A percentile compares a stretch with the other conserved stretches of the same genome.
These are phyloP conservation scores for Plutella xylostella DNA, from an alignment of 2,888 invertebrate genomes.

Conservation along the genomic window DNA sequence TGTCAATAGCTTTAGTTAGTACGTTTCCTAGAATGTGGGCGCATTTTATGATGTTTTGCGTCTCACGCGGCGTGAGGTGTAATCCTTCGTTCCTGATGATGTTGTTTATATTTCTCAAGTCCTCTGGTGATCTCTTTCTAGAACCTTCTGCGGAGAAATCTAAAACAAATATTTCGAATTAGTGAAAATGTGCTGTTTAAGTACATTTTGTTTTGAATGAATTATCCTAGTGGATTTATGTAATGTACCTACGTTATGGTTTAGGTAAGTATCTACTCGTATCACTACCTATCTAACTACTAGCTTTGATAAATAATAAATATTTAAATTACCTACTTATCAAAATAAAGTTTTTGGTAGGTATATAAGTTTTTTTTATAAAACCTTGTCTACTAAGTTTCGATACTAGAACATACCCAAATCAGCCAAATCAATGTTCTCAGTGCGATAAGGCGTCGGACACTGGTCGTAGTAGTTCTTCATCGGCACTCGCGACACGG, in stretches of 20 bases:
- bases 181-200: too few species aligned
- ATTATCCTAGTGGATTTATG: too few species aligned
- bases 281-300: too few species aligned
- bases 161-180: too few species aligned
- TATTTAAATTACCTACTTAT: too few species aligned
- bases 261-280: too few species aligned
- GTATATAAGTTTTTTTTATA: background rate
- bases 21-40: slow-evolving; percentile 52
- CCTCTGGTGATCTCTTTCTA: slow-evolving; percentile 41
- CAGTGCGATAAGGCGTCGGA: slow-evolving; percentile 52
- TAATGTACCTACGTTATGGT: too few species aligned
- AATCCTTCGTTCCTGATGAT: slow-evolving; percentile 44
- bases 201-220: too few species aligned
- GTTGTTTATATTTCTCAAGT: slow-evolving; percentile 34
- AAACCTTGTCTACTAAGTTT: background rate
- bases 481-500: slow-evolving; percentile 33
- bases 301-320: too few species aligned
- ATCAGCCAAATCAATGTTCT: slow-evolving; percentile 41
- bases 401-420: too few species aligned
- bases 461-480: slow-evolving; percentile 53
- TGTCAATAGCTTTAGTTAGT: slow-evolving; percentile 44
- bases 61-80: slow-evolving; percentile 46
- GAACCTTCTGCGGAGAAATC: slow-evolving; percentile 38
- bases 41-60: slow-evolving; percentile 55
- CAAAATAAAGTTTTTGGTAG: too few species aligned